Percentiles rank a stretch among this genome's conserved stretches.
Evolutionary conservation across 2,888 invertebrate genomes (phyloP).

Genomic region (Hecatera dysodea): DNA sequence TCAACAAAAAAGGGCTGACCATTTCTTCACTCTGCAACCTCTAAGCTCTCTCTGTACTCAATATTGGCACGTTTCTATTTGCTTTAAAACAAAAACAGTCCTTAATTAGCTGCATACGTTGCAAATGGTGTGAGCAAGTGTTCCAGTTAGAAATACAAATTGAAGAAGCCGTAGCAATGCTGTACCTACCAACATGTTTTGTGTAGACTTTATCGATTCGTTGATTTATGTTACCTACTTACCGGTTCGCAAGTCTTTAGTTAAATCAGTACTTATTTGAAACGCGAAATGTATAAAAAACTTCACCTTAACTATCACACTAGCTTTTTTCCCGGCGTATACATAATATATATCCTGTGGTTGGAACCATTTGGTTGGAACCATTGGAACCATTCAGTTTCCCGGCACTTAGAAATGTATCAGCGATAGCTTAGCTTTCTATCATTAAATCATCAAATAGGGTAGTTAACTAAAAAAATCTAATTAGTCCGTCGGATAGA

Average conservation of each 20-base stretch:
- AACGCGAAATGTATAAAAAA: background rate
- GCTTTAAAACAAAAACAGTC: background rate
- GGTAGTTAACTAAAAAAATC: no score
- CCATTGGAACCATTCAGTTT: background rate
- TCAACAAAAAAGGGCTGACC: no score
- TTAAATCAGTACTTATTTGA: background rate
- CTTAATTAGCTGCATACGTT: conserved; percentile 35
- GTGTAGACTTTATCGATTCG: conserved; percentile 11
- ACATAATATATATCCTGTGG: no score
- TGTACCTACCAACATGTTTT: conserved; percentile 4
- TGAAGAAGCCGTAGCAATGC: conserved; percentile 31
- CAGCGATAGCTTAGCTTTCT: no score
- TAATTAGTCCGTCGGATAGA: no score
- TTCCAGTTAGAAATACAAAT: conserved; percentile 38
- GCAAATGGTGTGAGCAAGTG: conserved; percentile 12
- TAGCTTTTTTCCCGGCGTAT: no score
- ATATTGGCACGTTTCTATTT: background rate
- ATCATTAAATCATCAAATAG: no score
- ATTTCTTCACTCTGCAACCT: background rate
- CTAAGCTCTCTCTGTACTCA: background rate
- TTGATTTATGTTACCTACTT: background rate
- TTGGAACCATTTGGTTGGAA: no score
- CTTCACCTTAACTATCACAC: background rate
- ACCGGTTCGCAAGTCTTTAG: background rate
- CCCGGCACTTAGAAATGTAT: no score